Percentiles rank a stretch among this genome's conserved stretches.
These are phyloP conservation scores for Paracanthobrama guichenoti DNA, from an alignment of 2,113 vertebrate species.

Conservation along the genomic window DNA sequence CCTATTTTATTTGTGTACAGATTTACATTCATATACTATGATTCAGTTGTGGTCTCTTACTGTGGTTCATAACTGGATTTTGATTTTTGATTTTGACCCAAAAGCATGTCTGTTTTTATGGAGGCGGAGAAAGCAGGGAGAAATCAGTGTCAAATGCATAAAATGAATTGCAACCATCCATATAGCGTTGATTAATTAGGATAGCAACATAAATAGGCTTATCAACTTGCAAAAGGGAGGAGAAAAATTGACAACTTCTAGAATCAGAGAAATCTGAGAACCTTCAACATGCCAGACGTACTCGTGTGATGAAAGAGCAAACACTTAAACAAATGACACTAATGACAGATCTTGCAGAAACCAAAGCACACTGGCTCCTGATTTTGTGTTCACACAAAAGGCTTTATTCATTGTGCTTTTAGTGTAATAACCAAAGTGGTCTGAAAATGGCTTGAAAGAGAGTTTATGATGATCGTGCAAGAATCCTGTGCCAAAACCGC, in stretches of 20 bases:
- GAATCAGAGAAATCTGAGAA: background rate
- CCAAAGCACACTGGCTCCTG: constrained; percentile 5
- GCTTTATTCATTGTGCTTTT: constrained; percentile 21
- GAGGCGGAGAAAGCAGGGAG: background rate
- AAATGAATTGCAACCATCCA: background rate
- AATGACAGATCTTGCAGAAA: background rate
- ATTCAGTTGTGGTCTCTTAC: background rate
- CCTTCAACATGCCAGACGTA: background rate
- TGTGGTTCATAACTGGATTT: background rate
- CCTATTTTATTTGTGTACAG: background rate
- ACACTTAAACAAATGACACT: constrained; percentile 15
- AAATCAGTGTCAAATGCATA: background rate
- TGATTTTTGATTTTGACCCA: background rate
- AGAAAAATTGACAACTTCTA: background rate
- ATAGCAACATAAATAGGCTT: background rate
- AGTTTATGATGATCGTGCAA: background rate
- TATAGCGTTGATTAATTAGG: background rate
- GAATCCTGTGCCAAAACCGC: constrained; percentile 14
- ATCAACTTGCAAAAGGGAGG: background rate
- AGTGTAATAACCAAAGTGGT: constrained; percentile 12
- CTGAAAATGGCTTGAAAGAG: background rate
- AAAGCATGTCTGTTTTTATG: background rate
- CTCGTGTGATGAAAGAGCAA: background rate
- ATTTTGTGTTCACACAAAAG: constrained; percentile 24
- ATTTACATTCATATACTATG: background rate